Evolutionary conservation across 2,797 vertebrate species (phyloP).

Genomic region (Hippocampus kuda): DNA sequence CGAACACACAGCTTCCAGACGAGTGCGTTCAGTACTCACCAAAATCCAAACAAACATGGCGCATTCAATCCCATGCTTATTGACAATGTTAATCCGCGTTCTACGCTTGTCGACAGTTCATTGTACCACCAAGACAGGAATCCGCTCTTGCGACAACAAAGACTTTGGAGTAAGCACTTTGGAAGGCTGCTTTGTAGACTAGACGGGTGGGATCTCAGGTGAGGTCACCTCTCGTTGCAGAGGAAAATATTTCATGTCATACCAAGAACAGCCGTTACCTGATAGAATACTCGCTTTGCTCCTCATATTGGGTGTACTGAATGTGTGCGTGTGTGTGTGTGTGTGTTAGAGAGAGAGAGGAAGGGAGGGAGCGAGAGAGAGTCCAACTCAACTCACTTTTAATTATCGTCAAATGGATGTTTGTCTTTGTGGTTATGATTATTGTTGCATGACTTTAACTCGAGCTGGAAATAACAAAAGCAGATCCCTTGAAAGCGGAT

Average conservation of each 20-base stretch:
- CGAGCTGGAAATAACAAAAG: constrained; percentile 41
- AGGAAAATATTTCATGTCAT: constrained; percentile 38
- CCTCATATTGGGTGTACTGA: background rate
- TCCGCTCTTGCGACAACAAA: constrained; percentile 45
- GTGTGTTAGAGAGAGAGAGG: background rate
- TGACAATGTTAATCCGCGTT: constrained; percentile 12
- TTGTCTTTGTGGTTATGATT: constrained; percentile 38
- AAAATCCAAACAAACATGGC: background rate
- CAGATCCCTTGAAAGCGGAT: constrained; percentile 46
- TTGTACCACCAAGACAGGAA: constrained; percentile 35
- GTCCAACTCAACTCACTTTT: constrained; percentile 19
- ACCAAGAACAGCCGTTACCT: constrained; percentile 18
- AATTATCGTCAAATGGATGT: constrained; percentile 37
- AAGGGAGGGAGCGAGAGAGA: constrained; percentile 6
- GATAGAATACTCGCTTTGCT: constrained; percentile 21
- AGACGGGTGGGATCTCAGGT: constrained; percentile 45
- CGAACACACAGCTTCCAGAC: background rate
- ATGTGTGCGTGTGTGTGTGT: background rate
- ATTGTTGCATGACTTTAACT: constrained; percentile 41
- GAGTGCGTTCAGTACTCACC: background rate
- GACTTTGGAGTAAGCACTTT: constrained; percentile 52
- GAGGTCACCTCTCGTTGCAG: constrained; percentile 50
- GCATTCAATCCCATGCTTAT: constrained; percentile 9
- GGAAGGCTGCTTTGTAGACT: constrained; percentile 44
- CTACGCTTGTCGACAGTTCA: constrained; percentile 30